Evolutionary conservation across 2,888 invertebrate genomes (phyloP).

Genomic region (Leptinotarsa peninsularis): DNA sequence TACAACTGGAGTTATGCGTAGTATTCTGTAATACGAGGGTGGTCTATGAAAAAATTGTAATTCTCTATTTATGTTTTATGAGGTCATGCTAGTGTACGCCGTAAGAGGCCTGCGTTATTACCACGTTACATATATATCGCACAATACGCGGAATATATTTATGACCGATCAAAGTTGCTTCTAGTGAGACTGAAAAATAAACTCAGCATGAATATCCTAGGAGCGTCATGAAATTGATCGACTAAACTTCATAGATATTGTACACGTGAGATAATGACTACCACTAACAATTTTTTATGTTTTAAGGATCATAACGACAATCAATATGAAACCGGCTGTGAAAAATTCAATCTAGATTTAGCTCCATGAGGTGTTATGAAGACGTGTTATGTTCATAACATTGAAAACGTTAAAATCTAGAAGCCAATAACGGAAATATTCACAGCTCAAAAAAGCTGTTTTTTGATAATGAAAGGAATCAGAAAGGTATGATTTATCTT

Average conservation of each 20-base stretch:
- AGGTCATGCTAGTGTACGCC: conserved; percentile 3
- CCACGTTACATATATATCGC: background rate
- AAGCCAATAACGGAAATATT: too few species aligned
- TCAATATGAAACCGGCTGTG: too few species aligned
- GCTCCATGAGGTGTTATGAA: too few species aligned
- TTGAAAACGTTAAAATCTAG: too few species aligned
- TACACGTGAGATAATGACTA: too few species aligned
- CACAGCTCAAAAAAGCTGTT: too few species aligned
- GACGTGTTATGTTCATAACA: too few species aligned
- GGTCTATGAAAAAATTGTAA: background rate
- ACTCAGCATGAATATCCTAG: background rate
- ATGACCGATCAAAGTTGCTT: background rate
- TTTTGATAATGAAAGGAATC: too few species aligned
- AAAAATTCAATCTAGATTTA: too few species aligned
- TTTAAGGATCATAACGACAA: too few species aligned
- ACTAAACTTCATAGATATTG: background rate
- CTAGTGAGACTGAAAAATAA: background rate
- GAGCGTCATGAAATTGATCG: background rate
- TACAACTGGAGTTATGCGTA: conserved; percentile 9
- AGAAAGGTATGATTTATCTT: too few species aligned
- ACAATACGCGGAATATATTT: background rate
- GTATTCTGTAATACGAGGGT: conserved; percentile 10
- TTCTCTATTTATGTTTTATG: background rate
- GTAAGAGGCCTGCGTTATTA: conserved; percentile 11
- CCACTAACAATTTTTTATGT: too few species aligned